Percentiles rank a stretch among this genome's conserved stretches.
These are phyloP conservation scores for Lithophane leautieri DNA, from an alignment of 2,888 invertebrate species.

Conservation along the genomic window DNA sequence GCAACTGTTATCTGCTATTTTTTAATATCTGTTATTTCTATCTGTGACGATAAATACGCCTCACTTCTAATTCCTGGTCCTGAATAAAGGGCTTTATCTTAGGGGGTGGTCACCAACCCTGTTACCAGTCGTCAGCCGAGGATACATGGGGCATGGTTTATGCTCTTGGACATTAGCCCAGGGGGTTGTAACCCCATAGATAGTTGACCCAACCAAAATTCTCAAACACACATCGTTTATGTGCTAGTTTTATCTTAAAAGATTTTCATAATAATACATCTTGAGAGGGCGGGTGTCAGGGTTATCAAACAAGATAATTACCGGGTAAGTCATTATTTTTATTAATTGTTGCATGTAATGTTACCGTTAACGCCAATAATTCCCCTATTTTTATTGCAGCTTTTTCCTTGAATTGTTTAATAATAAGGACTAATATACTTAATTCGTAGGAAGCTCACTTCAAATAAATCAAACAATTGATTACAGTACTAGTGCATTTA, in stretches of 20 bases:
- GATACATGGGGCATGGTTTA: background rate
- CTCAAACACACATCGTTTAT: background rate
- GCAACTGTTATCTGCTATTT: too few relatives aligned
- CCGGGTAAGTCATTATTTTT: background rate
- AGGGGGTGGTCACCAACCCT: background rate
- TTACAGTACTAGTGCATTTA: conserved; percentile 54
- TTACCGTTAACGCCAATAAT: background rate
- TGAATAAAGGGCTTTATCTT: background rate
- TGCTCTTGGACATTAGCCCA: background rate
- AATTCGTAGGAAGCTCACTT: too few relatives aligned
- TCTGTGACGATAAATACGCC: too few relatives aligned
- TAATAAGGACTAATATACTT: background rate
- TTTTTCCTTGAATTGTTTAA: background rate
- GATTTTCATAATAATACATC: background rate
- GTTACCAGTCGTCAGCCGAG: background rate
- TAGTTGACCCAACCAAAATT: background rate
- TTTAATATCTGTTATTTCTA: too few relatives aligned
- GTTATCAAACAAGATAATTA: conserved; percentile 25
- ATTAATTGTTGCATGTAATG: background rate
- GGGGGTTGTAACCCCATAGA: background rate
- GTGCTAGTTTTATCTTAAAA: background rate
- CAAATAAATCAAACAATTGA: conserved; percentile 27
- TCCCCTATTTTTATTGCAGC: background rate
- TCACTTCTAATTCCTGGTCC: too few relatives aligned
- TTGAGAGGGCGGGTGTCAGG: background rate